These are phyloP conservation scores for Monoplex corrugatus DNA, from an alignment of 2,888 invertebrate species.

Conservation along the genomic window DNA sequence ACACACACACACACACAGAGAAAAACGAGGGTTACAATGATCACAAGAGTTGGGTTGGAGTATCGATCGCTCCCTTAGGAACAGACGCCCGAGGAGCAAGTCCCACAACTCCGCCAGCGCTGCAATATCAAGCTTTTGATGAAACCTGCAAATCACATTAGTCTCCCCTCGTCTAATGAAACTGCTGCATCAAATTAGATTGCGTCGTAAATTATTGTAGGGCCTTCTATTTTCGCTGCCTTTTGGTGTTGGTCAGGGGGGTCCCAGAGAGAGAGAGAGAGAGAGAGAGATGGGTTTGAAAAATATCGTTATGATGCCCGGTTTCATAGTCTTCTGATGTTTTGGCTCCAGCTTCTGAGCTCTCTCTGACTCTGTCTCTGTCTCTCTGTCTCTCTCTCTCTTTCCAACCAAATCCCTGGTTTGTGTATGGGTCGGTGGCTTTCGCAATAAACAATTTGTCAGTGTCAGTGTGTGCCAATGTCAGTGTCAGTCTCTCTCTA, in stretches of 20 bases:
- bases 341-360: background rate
- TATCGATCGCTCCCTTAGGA: too few species aligned
- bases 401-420: background rate
- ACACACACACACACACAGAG: too few species aligned
- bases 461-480: too few species aligned
- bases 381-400: background rate
- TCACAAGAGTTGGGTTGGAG: too few species aligned
- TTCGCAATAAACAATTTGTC: too few species aligned
- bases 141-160: constrained; percentile 13
- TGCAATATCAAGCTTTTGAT: background rate
- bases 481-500: too few species aligned
- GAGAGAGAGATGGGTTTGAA: background rate
- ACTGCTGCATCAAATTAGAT: background rate
- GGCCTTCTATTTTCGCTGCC: background rate
- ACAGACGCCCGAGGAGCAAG: background rate
- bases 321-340: background rate
- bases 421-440: too few species aligned
- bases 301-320: background rate
- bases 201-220: background rate
- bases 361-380: background rate
- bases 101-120: background rate
- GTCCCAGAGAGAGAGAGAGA: background rate
- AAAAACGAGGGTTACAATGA: too few species aligned
- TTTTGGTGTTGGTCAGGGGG: too few species aligned
- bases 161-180: background rate